Evolutionary conservation across 1,140 invertebrate genomes (phyloP), one percentile per base, ranked within the genome.

Genomic region (Drosophila mayri): DNA sequence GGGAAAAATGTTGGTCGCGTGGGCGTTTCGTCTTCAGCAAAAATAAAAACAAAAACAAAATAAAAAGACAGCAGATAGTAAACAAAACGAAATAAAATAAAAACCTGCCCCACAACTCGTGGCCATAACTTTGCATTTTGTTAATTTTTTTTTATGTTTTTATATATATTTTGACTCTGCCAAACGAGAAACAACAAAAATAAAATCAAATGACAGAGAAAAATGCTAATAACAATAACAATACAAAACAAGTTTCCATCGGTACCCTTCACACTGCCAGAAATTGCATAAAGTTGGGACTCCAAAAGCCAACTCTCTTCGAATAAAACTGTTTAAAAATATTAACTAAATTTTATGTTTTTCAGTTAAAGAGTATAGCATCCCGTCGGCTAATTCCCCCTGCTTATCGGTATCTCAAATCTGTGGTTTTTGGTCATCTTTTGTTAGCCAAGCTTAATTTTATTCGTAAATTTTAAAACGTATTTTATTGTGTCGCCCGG

Each of bases 171-270:
- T 78, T 87, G 52, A 59, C 54, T 79, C 65, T 54, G 71, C 71
- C 76, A 79, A 67, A 62, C 22, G 14, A 47, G 25, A 49, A 49
- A 18, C 25, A 30, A 50, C 41, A 85, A 67, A 80, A 47, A 80
- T 54, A 70, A 74, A 73, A 73, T 55, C 74, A 85, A 81, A 88
- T 88, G 84, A 87, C 84, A 73, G 84, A 88, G 80, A 87, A 87
- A 87, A 87, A 87, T 87, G 84, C 68, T 88, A 87, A 87, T 87
- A 87, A 80, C 84, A 87, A 87, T 83, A 87, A 88, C 71, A 87
- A 65, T 74, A 86, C 65, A 60, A 87, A 87, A 87, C 84, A 75
- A 80, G 84, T 87, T 88, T 78, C 25, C 25, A 14, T 46, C 32
- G 14, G 59, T 22, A n/a, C 9, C 9, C 30, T 32, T 14, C 58